Base-by-base conservation (phyloP, 1,140 invertebrate species). In the Cherax quadricarinatus region DNA sequence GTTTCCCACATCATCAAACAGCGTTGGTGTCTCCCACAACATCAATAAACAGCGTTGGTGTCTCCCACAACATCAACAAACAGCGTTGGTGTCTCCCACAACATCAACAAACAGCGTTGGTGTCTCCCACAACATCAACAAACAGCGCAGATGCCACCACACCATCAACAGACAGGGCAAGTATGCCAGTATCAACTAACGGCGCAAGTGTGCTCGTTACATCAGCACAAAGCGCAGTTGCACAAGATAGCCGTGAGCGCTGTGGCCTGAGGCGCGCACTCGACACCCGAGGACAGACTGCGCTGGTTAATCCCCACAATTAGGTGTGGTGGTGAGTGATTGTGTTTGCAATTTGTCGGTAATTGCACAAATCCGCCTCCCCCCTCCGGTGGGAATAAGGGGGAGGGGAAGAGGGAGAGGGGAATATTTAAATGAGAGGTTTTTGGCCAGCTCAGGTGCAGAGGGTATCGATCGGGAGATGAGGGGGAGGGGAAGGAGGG, bases 291-390 rank as follows among this genome's bases (percentile, higher is more conserved):
- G 60, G 82, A 85, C 83, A 85, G 86, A 91, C 62, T 86, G 82
- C 89, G 70, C 73, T 57, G 75, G 83, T 91, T 91, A 91, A 91
- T 91, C 89, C 89, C 51, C 10, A 86, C 89, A 91, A 91, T 91
- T 91, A 91, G 89, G 89, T 91, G 89, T 91, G 86, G 70, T 81
- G 83, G 89, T 86, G 89, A 81, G 89, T 91, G 89, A 91, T 86
- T 91, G 89, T 91, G 89, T 91, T 91, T 91, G 89, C 89, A 91
- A 91, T 91, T 91, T 91, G 89, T 85, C 89, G 89, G 89, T 91
- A 91, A 91, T 91, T 91, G 89, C 89, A 91, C 89, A 91, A 91
- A 91, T 91, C 89, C 89, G 66, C 81, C 66, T 49, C 75, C 89
- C 89, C 88, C 89, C 75, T 66, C 84, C 89, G 53, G 83, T 86